Evolutionary conservation across 2,888 invertebrate species (phyloP), one percentile per base, ranked within the genome.

Genomic region (Nomada fabriciana): DNA sequence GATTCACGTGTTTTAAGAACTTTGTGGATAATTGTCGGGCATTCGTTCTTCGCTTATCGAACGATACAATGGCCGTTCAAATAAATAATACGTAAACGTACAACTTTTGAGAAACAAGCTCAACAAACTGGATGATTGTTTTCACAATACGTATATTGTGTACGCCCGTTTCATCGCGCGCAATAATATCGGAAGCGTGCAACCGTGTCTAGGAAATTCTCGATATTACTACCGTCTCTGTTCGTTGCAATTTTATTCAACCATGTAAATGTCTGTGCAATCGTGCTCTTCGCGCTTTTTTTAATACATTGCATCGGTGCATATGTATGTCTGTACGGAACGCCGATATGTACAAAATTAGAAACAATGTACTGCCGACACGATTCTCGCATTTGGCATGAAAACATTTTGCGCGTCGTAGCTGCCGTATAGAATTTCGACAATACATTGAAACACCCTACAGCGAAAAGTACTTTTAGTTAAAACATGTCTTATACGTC

Each of bases 341-440:
- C 71, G 70, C 70, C 79, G 84, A 83, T 83, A 83, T 83, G 83
- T 83, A 72, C 79, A 83, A 83, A 79, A 78, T 83, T 74, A 75
- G 60, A 61, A 15, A 59, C 29, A 20, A 55, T 43, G 65, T 65
- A 47, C 47, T 61, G 36, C 13, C 11, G 67, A 75, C 75, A 71
- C n/a, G 23, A 82, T 69, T 63, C 18, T 69, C 64, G 20, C 25
- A 23, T 57, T 15, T 65, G 42, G n/a, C 10, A 29, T 65, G 47
- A 52, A 67, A 67, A 76, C 42, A 25, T 52, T 76, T 61, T 23
- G 47, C 53, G 20, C 43, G 60, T 23, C 36, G 13, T 70, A 82
- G 75, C 67, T 75, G 81, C 82, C 60, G 23, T 57, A 42, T 23
- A 25, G 11, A 76, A 65, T 76, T 69, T 60, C 43, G 13, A 23